Conservation (phyloP, 2,888 invertebrate species). For the Agrotis clavis region DNA sequence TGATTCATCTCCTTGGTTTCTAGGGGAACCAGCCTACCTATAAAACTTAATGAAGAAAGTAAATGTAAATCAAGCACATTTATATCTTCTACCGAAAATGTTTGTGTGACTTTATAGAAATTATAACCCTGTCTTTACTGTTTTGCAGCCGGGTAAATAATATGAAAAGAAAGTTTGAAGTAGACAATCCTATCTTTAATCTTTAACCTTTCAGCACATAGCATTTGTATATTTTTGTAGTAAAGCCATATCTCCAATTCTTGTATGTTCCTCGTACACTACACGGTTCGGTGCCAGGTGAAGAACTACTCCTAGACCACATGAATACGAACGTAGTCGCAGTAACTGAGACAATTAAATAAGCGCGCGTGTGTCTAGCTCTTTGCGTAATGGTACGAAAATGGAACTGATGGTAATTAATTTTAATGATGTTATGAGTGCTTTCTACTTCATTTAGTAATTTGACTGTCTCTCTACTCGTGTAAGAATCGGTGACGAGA, state of each 20-base stretch:
- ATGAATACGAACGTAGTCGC: constrained; percentile 32
- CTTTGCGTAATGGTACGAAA: background rate
- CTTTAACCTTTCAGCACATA: too few relatives aligned
- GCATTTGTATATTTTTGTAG: too few relatives aligned
- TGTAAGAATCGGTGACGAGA: background rate
- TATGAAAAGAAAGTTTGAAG: too few relatives aligned
- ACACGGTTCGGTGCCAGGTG: constrained; percentile 28
- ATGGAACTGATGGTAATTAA: constrained; percentile 11
- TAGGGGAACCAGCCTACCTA: too few relatives aligned
- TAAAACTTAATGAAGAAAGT: too few relatives aligned
- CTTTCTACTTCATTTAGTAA: background rate
- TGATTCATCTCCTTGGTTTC: too few relatives aligned
- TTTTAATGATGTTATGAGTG: background rate
- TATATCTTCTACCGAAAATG: too few relatives aligned
- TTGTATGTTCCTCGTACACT: constrained; percentile 8
- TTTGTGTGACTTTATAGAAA: too few relatives aligned
- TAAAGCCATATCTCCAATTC: background rate
- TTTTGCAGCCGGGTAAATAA: too few relatives aligned
- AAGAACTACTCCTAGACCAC: constrained; percentile 32
- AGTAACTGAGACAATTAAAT: constrained; percentile 46
- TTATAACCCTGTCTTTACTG: too few relatives aligned
- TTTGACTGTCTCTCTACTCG: background rate
- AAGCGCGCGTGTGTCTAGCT: constrained; percentile 14
- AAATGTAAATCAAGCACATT: too few relatives aligned
- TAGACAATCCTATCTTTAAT: too few relatives aligned